Evolutionary conservation across 2,888 invertebrate species (phyloP), one percentile per base, ranked within the genome.

Genomic region (Chaitophorus viminalis): DNA sequence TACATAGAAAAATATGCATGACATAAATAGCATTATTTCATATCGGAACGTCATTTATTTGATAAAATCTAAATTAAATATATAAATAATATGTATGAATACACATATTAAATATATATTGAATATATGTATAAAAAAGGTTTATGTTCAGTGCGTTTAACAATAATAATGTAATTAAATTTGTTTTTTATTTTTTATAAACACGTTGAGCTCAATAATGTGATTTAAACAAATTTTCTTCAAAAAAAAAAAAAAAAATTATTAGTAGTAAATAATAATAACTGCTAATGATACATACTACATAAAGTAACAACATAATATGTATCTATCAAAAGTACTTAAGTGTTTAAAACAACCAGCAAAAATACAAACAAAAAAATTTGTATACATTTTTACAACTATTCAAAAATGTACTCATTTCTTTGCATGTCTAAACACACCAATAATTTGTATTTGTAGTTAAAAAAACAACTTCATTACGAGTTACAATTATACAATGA

Each of bases 141-240:
- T n/a, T 29, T 77, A 77, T 85, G 68, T 77, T 85, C 46, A 85
- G 46, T 84, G 84, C 75, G 33, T 77, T 85, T 85, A 85, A 85
- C 65, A 85, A 76, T 77, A 68, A 68, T 76, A 68, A 65, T 46
- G 46, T 46, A 18, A 39, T 68, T 74, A 68, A 29, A 36, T 60
- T 60, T 39, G 18, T 68, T 75, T 72, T 81, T 33, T 31, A 33
- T 74, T 39, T 84, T 68, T 29, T n/a, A n/a, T n/a, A n/a, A 77
- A 68, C 68, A 77, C 8, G n/a, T 86, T 86, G 86, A 86, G 86
- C 86, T 86, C 29, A 72, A 33, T 77, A 60, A 78, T 70, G 78
- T 25, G 29, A 65, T 68, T 76, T 65, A 70, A 86, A 54, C 54
- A 54, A 6, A 36, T 65, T 72, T 39, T 72, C 72, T 54, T 77